Evolutionary conservation across 2,797 vertebrate genomes (phyloP).

Genomic region (Schizothorax lantsangensis): DNA sequence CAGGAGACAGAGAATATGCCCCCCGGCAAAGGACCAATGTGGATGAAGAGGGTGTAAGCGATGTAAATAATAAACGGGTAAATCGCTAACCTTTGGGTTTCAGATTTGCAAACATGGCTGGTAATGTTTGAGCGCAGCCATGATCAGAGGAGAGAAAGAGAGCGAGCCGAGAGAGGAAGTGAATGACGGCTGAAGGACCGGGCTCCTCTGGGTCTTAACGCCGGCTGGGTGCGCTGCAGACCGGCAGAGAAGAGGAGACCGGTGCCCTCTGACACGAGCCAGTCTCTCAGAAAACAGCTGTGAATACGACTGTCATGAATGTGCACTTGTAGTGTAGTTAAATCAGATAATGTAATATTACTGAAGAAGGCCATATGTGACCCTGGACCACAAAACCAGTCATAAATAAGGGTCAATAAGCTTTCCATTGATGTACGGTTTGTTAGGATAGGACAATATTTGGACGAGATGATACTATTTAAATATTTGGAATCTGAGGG

Average conservation of each 20-base stretch:
- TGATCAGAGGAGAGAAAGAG: constrained; percentile 81
- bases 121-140: constrained; percentile 81
- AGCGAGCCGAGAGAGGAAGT: constrained; percentile 77
- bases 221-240: constrained; percentile 41
- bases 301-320: neutral
- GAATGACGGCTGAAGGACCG: constrained; percentile 61
- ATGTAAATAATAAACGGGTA: constrained; percentile 78
- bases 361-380: neutral
- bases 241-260: neutral
- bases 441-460: no score
- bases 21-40: constrained; percentile 63
- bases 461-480: neutral
- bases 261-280: neutral
- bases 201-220: constrained; percentile 72
- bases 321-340: neutral
- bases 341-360: neutral
- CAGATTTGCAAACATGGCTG: constrained; percentile 87
- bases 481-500: neutral
- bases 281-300: neutral
- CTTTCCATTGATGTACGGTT: no score
- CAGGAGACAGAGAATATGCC: constrained; percentile 64
- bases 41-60: constrained; percentile 68
- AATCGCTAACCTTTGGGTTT: constrained; percentile 80
- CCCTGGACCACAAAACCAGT: neutral
- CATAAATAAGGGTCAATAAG: no score